Conservation (phyloP, 2,888 invertebrate genomes). For the Rhagonycha fulva region DNA sequence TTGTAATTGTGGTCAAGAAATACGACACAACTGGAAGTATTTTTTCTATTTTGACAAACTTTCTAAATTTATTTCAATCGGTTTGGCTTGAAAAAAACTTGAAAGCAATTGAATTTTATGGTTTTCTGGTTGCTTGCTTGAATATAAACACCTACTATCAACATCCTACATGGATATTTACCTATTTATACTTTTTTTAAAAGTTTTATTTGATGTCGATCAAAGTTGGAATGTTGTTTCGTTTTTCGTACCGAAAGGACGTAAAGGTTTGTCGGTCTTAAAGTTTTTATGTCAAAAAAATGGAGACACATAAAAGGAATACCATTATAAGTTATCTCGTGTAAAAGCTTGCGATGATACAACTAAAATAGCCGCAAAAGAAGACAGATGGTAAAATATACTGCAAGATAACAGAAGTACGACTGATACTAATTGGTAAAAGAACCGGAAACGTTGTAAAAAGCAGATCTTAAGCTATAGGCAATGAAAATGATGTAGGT, state of each 20-base stretch:
- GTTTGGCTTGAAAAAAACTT: background rate
- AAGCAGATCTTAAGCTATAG: conserved; percentile 42
- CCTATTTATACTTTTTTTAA: background rate
- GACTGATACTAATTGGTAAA: conserved; percentile 48
- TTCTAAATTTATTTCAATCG: background rate
- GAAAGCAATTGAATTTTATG: background rate
- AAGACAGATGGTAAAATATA: conserved; percentile 12
- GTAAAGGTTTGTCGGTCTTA: background rate
- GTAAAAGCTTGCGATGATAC: background rate
- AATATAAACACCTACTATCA: background rate
- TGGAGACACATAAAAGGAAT: background rate
- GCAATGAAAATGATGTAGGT: conserved; percentile 39
- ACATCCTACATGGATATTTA: background rate
- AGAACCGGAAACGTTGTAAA: conserved; percentile 49
- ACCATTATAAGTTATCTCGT: conserved; percentile 8
- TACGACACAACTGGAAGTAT: background rate
- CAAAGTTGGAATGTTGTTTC: background rate
- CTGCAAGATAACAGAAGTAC: conserved; percentile 37
- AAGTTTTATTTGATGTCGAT: background rate
- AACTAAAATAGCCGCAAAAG: conserved; percentile 2
- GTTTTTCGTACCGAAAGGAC: background rate
- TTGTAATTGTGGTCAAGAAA: background rate
- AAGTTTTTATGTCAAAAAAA: background rate
- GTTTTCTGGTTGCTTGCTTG: background rate
- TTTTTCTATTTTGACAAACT: background rate